Base-by-base conservation (phyloP, 1,140 invertebrate species). In the Zophobas atratus region DNA sequence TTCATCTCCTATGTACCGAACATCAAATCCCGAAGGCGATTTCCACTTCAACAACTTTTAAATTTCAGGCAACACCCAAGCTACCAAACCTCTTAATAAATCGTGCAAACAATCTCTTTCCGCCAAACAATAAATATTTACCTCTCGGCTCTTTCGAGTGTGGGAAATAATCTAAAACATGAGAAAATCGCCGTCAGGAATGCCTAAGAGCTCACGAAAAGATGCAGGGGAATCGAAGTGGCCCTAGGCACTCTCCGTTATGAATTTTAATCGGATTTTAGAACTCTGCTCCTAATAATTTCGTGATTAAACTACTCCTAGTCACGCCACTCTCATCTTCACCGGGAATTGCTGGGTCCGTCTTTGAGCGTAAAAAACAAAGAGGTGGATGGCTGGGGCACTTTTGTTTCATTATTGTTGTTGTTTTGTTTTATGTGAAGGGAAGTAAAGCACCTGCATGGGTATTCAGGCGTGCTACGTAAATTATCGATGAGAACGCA, bases 191-290 rank as follows among this genome's bases (percentile, higher is more conserved):
- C 20, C 20, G 20, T 20, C 20, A 20, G 20, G 20, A 20, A 20
- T 20, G 20, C 20, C 20, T 20, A 20, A 51, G 49, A 55, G 35
- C 53, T 34, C 53, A 55, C 53, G 32, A 55, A 55, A 32, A 32
- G 8, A 55, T 34, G 53, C 53, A 55, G 35, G 35, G 1, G 63
- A 67, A n/a, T 70, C 1, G 39, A 67, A 67, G 38, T 6, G 63
- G 60, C 60, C 36, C 41, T n/a, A 67, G 60, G 60, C 60, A 38
- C 32, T 4, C 60, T 32, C 20, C 36, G 60, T 38, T 67, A 67
- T 67, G 60, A 67, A 67, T 67, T 67, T 67, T 67, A 67, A 67
- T 67, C 33, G 32, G 60, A 67, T 36, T 67, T 67, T 41, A 67
- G 41, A 67, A 67, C 41, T 67, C 60, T 6, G 32, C 41, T 67